These are phyloP conservation scores for Tetragnatha versicolor DNA, from an alignment of 1,140 invertebrate genomes.

Conservation along the genomic window DNA sequence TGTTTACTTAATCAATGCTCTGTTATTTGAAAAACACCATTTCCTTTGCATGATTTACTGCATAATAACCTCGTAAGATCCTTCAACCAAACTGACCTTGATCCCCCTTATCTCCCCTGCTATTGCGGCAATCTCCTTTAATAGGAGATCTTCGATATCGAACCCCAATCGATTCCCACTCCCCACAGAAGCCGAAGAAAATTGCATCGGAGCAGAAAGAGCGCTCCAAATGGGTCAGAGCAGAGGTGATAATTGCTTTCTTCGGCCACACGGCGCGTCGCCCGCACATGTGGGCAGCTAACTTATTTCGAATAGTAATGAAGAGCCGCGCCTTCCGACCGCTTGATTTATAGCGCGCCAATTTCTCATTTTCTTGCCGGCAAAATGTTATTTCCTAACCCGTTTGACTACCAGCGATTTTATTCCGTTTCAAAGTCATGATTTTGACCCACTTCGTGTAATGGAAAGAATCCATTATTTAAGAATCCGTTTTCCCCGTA, in stretches of 20 bases:
- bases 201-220: conserved; percentile 9
- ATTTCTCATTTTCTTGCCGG: conserved; percentile 25
- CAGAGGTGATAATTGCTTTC: conserved; percentile 51
- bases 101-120: no score
- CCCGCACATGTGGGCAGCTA: neutral
- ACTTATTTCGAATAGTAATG: conserved; percentile 35
- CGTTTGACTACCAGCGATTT: conserved; percentile 16
- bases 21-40: no score
- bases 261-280: neutral
- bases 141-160: no score
- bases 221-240: conserved; percentile 33
- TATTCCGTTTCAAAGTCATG: conserved; percentile 52
- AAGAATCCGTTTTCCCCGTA: conserved; percentile 10
- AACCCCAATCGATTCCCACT: no score
- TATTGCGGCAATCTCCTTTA: no score
- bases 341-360: conserved; percentile 30
- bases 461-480: conserved; percentile 30
- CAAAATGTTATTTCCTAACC: conserved; percentile 25
- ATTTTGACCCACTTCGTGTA: conserved; percentile 51
- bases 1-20: no score
- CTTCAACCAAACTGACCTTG: no score
- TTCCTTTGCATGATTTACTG: no score
- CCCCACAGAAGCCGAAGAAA: no score
- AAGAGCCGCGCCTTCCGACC: conserved; percentile 34
- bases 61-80: no score